phyloP scores from a whole-genome alignment of 2,797 vertebrate species.

The Corythornis leucogaster region DNA sequence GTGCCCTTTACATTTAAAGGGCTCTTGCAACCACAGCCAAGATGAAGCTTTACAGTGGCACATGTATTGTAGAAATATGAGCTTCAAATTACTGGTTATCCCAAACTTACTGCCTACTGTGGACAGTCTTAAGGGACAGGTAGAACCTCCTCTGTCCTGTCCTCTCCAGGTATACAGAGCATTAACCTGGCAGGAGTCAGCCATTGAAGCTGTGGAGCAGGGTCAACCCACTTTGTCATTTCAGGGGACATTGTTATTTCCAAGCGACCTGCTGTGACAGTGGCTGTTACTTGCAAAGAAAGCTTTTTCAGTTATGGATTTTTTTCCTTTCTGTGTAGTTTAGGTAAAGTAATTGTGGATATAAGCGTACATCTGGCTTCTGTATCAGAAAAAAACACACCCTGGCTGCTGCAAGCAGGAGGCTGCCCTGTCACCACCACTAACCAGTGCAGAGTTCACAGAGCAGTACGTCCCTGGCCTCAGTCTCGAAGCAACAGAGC shows the following conservation, averaged over 20 bases:
- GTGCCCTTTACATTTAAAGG: neutral
- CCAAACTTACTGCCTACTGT: neutral
- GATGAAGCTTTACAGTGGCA: neutral
- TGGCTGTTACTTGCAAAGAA: neutral
- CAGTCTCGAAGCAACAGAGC: neutral
- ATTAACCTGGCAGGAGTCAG: neutral
- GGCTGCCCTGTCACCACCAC: neutral
- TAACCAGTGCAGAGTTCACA: fast-evolving
- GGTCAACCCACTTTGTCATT: neutral
- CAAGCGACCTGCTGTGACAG: neutral
- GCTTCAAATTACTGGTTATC: neutral
- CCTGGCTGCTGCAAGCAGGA: neutral
- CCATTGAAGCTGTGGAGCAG: neutral
- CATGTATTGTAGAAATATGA: neutral
- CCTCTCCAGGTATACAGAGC: neutral
- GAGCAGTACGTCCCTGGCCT: neutral
- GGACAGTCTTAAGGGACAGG: neutral
- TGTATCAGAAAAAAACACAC: neutral
- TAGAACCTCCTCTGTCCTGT: neutral
- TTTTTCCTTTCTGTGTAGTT: neutral
- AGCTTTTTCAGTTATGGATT: neutral
- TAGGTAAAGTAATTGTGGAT: neutral
- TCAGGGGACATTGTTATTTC: neutral
- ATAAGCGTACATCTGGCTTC: neutral
- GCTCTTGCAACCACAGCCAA: neutral